Evolutionary conservation across 2,797 vertebrate species (phyloP), one percentile per base, ranked within the genome.

Genomic region (Trematomus bernacchii): DNA sequence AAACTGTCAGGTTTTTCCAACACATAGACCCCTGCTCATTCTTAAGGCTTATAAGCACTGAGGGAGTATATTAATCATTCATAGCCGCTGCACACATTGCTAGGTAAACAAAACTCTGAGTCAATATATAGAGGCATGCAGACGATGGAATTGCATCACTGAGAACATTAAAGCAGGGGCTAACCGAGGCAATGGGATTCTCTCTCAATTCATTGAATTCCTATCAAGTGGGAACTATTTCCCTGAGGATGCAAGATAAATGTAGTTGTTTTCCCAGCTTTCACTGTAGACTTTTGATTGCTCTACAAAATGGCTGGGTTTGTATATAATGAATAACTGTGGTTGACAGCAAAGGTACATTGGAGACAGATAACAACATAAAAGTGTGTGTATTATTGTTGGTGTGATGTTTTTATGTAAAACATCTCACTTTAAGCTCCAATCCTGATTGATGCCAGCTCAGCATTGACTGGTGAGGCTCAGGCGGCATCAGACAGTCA

Each of bases 91-190:
- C 85, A 77, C 79, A 86, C 76, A 77, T 77, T 82, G 80, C 78
- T 66, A 64, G 79, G 73, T 86, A 84, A 89, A 92, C 83, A 91
- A 52, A 89, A 79, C 66, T 73, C 40, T 14, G 76, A 80, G 86
- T 89, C 85, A 88, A 83, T 91, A 83, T 67, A 66, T 66, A 58
- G 66, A 85, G 62, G 80, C 52, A 62, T 42, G 68, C 67, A 66
- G 53, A 70, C 3, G 7, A 48, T 73, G 73, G 73, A 80, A 76
- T 47, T 87, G 67, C 76, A 72, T 79, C 78, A 77, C 64, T 0
- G 37, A 73, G 71, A 76, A 62, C 71, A 84, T 84, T 82, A 81
- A 88, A 83, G 67, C 76, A 15, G 62, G 44, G 21, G n/a, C 62
- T 51, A 15, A 40, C 72, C 55, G 64, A 33, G 40, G 65, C 33